Conservation (phyloP, 2,888 invertebrate species). For the Amphipyra tragopoginis region DNA sequence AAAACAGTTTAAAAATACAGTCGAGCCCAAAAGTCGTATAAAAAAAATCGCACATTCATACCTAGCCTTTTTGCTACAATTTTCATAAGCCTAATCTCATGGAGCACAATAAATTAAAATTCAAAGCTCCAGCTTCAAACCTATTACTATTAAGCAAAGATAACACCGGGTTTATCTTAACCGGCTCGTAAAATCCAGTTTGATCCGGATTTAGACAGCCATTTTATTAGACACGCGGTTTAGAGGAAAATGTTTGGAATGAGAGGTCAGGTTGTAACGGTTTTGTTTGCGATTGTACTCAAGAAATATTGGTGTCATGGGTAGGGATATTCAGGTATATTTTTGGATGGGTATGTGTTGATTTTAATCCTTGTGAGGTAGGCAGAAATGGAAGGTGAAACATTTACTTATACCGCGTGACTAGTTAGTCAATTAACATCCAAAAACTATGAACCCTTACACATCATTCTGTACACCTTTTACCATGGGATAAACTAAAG, state of each 20-base stretch:
- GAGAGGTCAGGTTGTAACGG: constrained; percentile 7
- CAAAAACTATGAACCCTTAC: no score
- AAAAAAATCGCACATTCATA: background rate
- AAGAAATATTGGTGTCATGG: constrained; percentile 25
- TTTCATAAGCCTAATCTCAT: constrained; percentile 18
- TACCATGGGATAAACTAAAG: no score
- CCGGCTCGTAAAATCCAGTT: constrained; percentile 50
- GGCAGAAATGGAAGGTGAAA: background rate
- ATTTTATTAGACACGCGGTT: constrained; percentile 2
- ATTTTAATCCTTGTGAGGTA: background rate
- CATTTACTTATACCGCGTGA: no score
- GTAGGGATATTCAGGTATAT: constrained; percentile 10
- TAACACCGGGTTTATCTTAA: constrained; percentile 44
- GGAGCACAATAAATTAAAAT: constrained; percentile 58
- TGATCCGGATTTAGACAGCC: constrained; percentile 42
- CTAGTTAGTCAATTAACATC: no score
- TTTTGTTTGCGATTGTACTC: constrained; percentile 10
- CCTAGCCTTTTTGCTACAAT: background rate
- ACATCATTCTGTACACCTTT: no score
- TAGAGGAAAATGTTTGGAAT: background rate
- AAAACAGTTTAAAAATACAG: background rate
- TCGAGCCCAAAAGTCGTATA: background rate
- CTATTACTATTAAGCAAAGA: constrained; percentile 59
- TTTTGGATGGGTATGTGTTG: background rate
- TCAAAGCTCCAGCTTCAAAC: constrained; percentile 47